Percentiles rank a stretch among this genome's conserved stretches.
These are phyloP conservation scores for Parauchenoglanis ngamensis DNA, from an alignment of 2,797 vertebrate genomes.

Conservation along the genomic window DNA sequence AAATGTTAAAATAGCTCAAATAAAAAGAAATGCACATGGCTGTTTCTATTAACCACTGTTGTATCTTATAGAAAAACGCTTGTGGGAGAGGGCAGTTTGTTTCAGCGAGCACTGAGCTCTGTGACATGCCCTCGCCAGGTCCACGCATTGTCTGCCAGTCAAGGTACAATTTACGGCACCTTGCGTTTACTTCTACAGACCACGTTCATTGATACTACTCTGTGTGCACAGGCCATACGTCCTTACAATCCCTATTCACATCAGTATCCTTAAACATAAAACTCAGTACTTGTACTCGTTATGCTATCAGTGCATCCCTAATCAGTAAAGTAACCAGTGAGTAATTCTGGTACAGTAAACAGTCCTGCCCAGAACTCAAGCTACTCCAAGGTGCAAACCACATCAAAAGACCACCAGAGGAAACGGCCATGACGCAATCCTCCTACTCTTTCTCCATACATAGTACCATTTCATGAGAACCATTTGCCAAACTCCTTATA, in stretches of 20 bases:
- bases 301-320: background rate
- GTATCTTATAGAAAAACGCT: background rate
- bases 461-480: conserved; percentile 57
- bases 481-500: background rate
- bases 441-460: conserved; percentile 34
- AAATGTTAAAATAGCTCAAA: background rate
- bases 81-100: background rate
- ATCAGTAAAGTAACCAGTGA: background rate
- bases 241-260: background rate
- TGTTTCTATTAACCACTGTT: background rate
- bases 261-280: background rate
- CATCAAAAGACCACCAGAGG: conserved; percentile 41
- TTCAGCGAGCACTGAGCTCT: background rate
- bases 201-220: background rate
- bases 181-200: background rate
- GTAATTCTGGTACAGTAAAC: background rate
- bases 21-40: background rate
- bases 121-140: background rate
- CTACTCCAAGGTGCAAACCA: conserved; percentile 44
- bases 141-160: background rate
- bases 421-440: conserved; percentile 60
- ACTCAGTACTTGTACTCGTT: background rate
- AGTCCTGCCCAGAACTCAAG: background rate
- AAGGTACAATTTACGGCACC: background rate
- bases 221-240: background rate